Base-by-base conservation (phyloP, 2,113 vertebrate species). In the Ceyx melanurus region DNA sequence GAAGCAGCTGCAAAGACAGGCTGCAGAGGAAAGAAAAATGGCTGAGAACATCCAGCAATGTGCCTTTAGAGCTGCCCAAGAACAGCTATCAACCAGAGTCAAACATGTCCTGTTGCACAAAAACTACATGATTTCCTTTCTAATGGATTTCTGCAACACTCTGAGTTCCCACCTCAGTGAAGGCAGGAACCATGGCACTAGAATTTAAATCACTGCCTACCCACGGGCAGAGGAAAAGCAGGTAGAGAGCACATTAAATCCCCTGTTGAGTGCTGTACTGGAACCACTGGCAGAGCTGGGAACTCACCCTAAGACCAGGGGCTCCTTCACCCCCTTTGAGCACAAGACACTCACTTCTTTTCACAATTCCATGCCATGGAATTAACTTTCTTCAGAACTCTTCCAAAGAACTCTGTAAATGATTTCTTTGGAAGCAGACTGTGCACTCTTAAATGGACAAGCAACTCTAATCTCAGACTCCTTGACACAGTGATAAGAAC, bases 1-100 rank as follows among this genome's bases (percentile, higher is more conserved):
- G 64, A 64, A 84, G 37, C 29, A 77, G 81, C 57, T 68, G 92
- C 57, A 88, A 1, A 29, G 66, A 71, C 18, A 20, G 42, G 56
- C 73, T 86, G 79, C 75, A 88, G 71, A 83, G 77, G 61, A 89
- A 96, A 87, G 74, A 66, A 56, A 80, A 90, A 14, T 3, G 48
- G 66, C 70, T 90, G 50, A 74, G 75, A 86, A 83, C 3, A 17
- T 82, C 60, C 72, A 66, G 62, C 15, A 75, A 61, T 3, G 51
- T 29, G 16, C 29, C 43, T 54, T 57, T 37, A 57, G 35, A 71
- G 51, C 31, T 5, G 2, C 16, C 10, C 45, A 75, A 40, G 48
- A 92, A 45, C 54, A 53, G 58, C 29, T 15, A 64, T 13, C 33
- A 58, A 31, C 22, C 73, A 89, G 57, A 67, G 40, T 57, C 73